Base-by-base conservation (phyloP, 2,797 vertebrate genomes). In the Poeciliopsis gracilis region DNA sequence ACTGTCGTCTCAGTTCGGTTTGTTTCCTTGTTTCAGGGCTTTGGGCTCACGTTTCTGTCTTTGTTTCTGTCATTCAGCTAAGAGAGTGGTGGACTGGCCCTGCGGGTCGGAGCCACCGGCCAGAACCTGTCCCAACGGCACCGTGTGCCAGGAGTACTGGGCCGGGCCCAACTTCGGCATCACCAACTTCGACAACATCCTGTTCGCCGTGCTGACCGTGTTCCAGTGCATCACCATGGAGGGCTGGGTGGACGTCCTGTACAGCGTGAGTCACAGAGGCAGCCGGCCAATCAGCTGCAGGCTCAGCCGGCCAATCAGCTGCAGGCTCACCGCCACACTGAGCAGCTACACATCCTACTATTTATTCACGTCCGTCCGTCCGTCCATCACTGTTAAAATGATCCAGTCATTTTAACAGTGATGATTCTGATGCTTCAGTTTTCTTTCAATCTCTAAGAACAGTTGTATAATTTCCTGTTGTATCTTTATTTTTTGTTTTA, bases 181-280 rank as follows among this genome's bases (percentile, higher is more conserved):
- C 93, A 99, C 98, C 87, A 98, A 99, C 94, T 99, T 99, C 0
- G 98, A 99, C 95, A 99, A 99, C 90, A 99, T 99, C 94, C 95
- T 99, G 78, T 99, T 99, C 43, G 97, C 98, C 0, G 96, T 99
- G 86, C 95, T 99, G 66, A 99, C 98, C 88, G 98, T 99, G 79
- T 99, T 99, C 93, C 98, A 99, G 95, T 99, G 98, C 83, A 99
- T 99, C 89, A 99, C 98, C 69, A 99, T 99, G 98, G 98, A 99
- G 89, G 98, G 98, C 45, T 99, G 98, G 98, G 97, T 97, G 0
- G 98, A 99, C 72, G 97, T 99, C 87, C 97, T 99, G 57, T 99
- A 99, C 94, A 96, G 69, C 28, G 95, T 96, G 70, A 95, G 95
- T 95, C 66, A 55, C 16, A 11, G 36, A n/a, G 55, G 55, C 55